phyloP scores from a whole-genome alignment of 2,113 vertebrate genomes.

The Varanus salvator region DNA sequence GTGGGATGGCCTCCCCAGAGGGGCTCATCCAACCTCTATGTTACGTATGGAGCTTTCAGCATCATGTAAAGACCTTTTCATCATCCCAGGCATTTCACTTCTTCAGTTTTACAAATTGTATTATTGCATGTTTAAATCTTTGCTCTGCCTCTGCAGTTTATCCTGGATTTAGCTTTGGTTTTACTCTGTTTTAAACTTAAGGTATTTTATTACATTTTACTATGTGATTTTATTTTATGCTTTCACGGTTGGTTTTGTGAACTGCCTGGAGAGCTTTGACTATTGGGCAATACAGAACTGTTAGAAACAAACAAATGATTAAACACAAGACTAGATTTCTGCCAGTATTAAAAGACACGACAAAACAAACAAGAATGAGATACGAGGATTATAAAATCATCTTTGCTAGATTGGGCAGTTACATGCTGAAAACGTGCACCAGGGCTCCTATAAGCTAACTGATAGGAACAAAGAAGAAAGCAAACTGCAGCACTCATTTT shows the following conservation, averaged over 20 bases:
- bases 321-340: neutral
- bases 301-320: neutral
- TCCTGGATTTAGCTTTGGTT: neutral
- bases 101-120: too few relatives aligned
- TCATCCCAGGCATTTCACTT: too few relatives aligned
- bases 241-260: too few relatives aligned
- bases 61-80: too few relatives aligned
- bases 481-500: neutral
- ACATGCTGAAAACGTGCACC: neutral
- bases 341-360: neutral
- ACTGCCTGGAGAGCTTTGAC: neutral
- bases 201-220: too few relatives aligned
- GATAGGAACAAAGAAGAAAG: neutral
- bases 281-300: neutral
- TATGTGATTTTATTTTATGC: too few relatives aligned
- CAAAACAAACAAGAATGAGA: neutral
- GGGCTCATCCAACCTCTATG: too few relatives aligned
- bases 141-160: too few relatives aligned
- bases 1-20: too few relatives aligned
- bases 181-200: neutral
- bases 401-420: neutral
- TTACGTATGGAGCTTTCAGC: too few relatives aligned
- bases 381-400: neutral
- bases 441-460: neutral
- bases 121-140: too few relatives aligned